Base-by-base conservation (phyloP, 2,113 vertebrate genomes). In the Callopanchax toddi region DNA sequence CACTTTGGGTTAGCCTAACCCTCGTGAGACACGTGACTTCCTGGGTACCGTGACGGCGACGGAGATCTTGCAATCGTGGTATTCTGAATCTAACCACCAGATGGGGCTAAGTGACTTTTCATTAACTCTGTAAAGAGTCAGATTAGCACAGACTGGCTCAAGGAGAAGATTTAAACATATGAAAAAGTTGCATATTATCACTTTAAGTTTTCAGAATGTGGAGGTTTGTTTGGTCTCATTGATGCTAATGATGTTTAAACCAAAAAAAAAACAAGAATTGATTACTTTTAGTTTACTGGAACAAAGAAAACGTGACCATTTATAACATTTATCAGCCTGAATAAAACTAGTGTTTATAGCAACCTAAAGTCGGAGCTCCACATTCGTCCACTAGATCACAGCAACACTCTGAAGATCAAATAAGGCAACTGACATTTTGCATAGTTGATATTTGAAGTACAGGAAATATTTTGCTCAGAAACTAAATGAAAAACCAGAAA, bases 371-470 rank as follows among this genome's bases (percentile, higher is more conserved):
- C 4, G 75, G 58, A 52, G 68, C 61, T 40, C 9, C 5, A 67
- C 73, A 72, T 82, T 86, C 71, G 75, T 65, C 78, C 44, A 54
- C 58, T 20, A 29, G 46, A 65, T 67, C 36, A 76, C 73, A 79
- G 60, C 49, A 81, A 63, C 74, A 44, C 62, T 70, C 65, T 44
- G 51, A 72, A 67, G 46, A 72, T 72, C 82, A 64, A 70, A 77
- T 34, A 85, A 86, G 65, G 73, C 76, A 76, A 66, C 49, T 60
- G 46, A 67, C 20, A 81, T 71, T 84, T 91, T 91, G 91, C 90
- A 92, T 90, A 91, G 87, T 60, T 81, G 48, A 76, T 81, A 70
- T 81, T 63, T 75, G 69, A 74, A 64, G 50, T 71, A 73, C 48
- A 68, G 42, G 20, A 20, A 67, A 50, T 40, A 4, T 29, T 50